Conservation (phyloP, 2,888 invertebrate genomes). For the Myathropa florea region DNA sequence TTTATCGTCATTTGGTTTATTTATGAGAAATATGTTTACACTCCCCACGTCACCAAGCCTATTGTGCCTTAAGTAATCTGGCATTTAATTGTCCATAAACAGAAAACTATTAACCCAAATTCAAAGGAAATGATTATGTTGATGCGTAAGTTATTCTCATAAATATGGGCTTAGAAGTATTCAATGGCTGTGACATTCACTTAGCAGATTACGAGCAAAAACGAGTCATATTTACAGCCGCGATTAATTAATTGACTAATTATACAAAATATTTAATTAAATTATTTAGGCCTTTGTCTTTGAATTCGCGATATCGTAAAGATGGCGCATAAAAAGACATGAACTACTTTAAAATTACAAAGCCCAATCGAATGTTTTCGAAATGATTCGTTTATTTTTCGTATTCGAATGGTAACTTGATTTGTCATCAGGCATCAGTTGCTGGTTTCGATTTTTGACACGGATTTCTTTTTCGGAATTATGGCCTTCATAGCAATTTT, state of each 20-base stretch:
- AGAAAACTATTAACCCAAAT: background rate
- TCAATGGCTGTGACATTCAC: background rate
- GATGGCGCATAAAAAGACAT: too few relatives aligned
- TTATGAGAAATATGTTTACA: background rate
- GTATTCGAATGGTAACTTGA: too few relatives aligned
- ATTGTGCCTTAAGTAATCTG: background rate
- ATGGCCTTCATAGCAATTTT: too few relatives aligned
- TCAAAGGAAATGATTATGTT: background rate
- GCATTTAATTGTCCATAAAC: background rate
- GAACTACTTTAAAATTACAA: too few relatives aligned
- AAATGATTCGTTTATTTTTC: too few relatives aligned
- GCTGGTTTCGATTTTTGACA: too few relatives aligned
- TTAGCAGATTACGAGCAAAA: background rate
- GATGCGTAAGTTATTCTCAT: background rate
- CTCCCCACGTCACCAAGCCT: background rate
- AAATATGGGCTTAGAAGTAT: background rate
- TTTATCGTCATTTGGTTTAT: background rate
- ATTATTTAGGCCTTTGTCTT: background rate
- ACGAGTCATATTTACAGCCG: background rate
- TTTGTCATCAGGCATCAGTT: too few relatives aligned
- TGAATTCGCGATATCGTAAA: too few relatives aligned
- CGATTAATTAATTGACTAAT: background rate
- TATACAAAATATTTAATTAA: background rate
- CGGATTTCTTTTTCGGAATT: too few relatives aligned
- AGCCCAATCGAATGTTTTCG: too few relatives aligned